phyloP scores from a whole-genome alignment of 2,797 vertebrate species.

The Anguilla obscura region DNA sequence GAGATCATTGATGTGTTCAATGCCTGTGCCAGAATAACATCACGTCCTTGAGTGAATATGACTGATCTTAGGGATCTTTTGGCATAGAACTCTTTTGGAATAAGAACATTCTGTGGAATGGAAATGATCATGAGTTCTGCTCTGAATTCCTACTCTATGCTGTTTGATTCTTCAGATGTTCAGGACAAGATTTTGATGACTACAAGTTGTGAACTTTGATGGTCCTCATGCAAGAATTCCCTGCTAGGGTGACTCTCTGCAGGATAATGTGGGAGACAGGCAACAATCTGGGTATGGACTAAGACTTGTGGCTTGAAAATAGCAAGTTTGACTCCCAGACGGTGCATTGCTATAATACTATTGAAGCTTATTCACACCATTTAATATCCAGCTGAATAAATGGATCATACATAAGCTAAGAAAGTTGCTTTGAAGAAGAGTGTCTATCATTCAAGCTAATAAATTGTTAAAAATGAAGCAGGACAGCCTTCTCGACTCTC shows the following conservation, averaged over 20 bases:
- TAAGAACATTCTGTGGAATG: background rate
- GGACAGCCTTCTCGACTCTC: background rate
- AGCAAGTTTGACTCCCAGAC: background rate
- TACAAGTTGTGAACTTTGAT: background rate
- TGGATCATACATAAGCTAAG: background rate
- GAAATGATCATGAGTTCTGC: background rate
- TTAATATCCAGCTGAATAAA: background rate
- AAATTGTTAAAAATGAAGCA: background rate
- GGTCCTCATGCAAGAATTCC: background rate
- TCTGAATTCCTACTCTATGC: background rate
- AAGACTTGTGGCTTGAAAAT: background rate
- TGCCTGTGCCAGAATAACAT: background rate
- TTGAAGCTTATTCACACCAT: background rate
- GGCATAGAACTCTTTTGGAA: background rate
- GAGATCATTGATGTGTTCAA: background rate
- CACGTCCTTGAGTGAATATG: background rate
- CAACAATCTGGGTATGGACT: background rate
- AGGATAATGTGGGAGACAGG: background rate
- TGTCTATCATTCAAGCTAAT: background rate
- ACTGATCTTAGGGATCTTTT: background rate
- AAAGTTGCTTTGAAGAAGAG: background rate
- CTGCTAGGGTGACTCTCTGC: background rate
- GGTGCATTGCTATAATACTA: background rate
- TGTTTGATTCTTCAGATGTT: background rate
- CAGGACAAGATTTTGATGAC: background rate